Evolutionary conservation across 2,113 vertebrate genomes (phyloP), one percentile per base, ranked within the genome.

Genomic region (Eulemur macaco): DNA sequence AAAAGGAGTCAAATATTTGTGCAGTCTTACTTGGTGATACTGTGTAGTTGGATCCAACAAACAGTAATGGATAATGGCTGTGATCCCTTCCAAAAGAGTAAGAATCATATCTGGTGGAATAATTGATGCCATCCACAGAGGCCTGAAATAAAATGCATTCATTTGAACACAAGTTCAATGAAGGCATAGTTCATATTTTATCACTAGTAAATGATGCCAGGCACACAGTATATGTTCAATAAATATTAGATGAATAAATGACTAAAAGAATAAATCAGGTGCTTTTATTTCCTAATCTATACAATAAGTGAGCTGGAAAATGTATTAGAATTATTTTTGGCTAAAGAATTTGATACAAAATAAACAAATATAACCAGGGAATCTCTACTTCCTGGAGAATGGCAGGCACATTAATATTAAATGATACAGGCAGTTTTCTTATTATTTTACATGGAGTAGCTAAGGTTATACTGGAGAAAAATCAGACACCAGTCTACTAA

Each of bases 21-120:
- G 0, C 17, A 76, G 63, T 2, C 98, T 99, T 98, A 99, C 99
- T 99, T 99, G 99, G 98, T 99, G 99, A 97, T 99, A 99, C 76
- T 99, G 99, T 0, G 99, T 99, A 78, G 99, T 99, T 45, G 99
- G 99, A 98, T 99, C 99, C 97, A 99, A 98, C 56, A 99, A 98
- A 95, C 99, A 99, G 97, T 99, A 99, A 98, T 99, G 99, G 98
- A 99, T 99, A 97, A 99, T 99, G 92, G 99, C 99, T 18, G 99
- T 99, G 92, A 99, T 98, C n/a, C 99, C 99, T 98, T 99, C 99
- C 93, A 99, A 98, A 56, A 99, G 98, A 45, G 99, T 99, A 34
- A 99, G 99, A 97, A 99, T 99, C 98, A 99, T 99, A 98, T 99
- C 99, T 93, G 99, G 99, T 60, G 99, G 99, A 94, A 99, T 99